Conservation (phyloP, 2,888 invertebrate species). For the Diarsia dahlii region DNA sequence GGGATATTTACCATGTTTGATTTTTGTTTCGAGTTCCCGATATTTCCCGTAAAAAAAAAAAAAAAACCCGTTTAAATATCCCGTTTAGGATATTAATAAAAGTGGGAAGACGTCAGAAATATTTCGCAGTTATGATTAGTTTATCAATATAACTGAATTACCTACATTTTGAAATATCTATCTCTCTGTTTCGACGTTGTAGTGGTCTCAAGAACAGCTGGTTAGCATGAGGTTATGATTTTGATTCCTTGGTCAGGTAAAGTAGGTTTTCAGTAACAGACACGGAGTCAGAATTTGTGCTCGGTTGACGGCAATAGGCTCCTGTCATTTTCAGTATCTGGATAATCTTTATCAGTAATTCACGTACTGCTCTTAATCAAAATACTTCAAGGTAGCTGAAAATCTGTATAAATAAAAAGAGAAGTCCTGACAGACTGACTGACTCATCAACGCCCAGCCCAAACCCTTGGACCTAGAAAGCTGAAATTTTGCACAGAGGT, state of each 20-base stretch:
- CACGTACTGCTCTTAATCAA: conserved; percentile 12
- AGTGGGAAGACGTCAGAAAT: background rate
- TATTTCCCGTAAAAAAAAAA: too few species aligned
- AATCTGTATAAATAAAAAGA: too few species aligned
- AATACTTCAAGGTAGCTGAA: conserved; percentile 16
- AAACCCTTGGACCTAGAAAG: too few species aligned
- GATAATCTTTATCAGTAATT: background rate
- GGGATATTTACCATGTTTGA: too few species aligned
- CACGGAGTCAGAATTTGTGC: background rate
- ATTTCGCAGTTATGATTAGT: background rate
- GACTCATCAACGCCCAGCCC: too few species aligned
- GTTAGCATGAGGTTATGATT: background rate
- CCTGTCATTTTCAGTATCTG: background rate
- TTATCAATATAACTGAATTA: background rate
- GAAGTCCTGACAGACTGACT: too few species aligned
- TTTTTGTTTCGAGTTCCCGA: too few species aligned
- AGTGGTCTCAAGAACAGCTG: background rate
- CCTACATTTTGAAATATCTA: background rate
- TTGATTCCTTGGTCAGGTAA: background rate
- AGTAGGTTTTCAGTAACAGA: background rate
- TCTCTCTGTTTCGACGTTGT: background rate
- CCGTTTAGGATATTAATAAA: too few species aligned
- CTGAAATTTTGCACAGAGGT: too few species aligned
- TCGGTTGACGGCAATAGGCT: background rate
- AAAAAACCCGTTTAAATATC: too few species aligned